A percentile compares a stretch with the other conserved stretches of the same genome.
Evolutionary conservation across 2,113 vertebrate species (phyloP).

Genomic region (Argyrosomus japonicus): DNA sequence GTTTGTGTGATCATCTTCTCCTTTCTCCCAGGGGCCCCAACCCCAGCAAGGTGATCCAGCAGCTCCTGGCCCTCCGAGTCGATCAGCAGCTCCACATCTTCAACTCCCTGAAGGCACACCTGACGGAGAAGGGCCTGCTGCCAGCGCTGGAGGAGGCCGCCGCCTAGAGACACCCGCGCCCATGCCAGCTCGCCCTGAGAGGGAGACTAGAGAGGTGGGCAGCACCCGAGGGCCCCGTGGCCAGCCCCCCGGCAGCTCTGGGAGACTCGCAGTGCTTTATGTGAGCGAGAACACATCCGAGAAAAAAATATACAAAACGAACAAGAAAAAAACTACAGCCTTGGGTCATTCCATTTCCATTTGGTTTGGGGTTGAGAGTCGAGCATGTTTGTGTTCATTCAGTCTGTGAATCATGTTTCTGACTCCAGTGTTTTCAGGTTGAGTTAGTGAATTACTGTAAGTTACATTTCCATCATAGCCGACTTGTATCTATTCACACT

Average conservation of each 20-base stretch:
- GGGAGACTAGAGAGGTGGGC: slow-evolving; percentile 14
- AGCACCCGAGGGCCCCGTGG: slow-evolving; percentile 15
- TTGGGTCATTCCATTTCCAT: slow-evolving; percentile 82
- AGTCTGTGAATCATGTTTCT: slow-evolving; percentile 50
- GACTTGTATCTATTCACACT: slow-evolving; percentile 62
- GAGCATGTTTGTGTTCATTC: slow-evolving; percentile 46
- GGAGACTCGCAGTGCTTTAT: slow-evolving; percentile 24
- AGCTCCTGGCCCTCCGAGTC: slow-evolving; percentile 92
- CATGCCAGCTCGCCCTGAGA: neutral
- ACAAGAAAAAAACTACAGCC: slow-evolving; percentile 47
- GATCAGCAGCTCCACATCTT: slow-evolving; percentile 98
- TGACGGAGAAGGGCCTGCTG: slow-evolving; percentile 91
- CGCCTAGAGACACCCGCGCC: slow-evolving; percentile 52
- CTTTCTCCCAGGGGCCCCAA: slow-evolving; percentile 90
- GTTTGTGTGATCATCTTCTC: neutral
- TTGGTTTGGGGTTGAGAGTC: slow-evolving; percentile 58
- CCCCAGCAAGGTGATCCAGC: slow-evolving; percentile 95
- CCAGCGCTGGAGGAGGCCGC: slow-evolving; percentile 80
- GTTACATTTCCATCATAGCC: slow-evolving; percentile 59
- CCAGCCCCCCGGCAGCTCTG: slow-evolving; percentile 24
- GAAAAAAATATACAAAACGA: slow-evolving; percentile 14
- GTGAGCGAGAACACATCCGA: slow-evolving; percentile 22
- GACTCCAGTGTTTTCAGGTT: slow-evolving; percentile 66
- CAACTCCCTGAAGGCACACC: slow-evolving; percentile 93
- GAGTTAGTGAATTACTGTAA: slow-evolving; percentile 61